Conservation (phyloP, 1,140 invertebrate genomes). For the Atta colombica region DNA sequence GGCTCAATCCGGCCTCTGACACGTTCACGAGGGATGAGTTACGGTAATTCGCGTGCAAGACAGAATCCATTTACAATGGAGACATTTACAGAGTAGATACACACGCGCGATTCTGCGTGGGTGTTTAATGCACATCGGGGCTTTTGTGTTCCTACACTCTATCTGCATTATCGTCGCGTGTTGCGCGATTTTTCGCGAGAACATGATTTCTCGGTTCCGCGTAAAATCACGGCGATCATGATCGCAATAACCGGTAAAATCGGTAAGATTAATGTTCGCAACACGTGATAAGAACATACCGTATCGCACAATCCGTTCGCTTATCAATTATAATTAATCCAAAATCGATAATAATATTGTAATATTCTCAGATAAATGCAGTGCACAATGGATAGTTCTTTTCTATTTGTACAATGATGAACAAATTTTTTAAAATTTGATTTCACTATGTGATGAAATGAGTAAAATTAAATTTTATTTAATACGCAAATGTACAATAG, state of each 20-base stretch:
- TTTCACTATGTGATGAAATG: neutral
- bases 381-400: neutral
- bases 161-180: slow-evolving; percentile 7
- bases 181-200: neutral
- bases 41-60: slow-evolving; percentile 74
- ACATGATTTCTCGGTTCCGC: slow-evolving; percentile 1
- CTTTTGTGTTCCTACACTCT: slow-evolving; percentile 19
- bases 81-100: slow-evolving; percentile 67
- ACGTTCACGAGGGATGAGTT: slow-evolving; percentile 70
- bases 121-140: slow-evolving; percentile 40
- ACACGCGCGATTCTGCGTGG: slow-evolving; percentile 25
- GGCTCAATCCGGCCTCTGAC: slow-evolving; percentile 70
- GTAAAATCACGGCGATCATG: slow-evolving; percentile 7
- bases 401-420: neutral
- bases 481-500: neutral
- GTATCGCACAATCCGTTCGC: neutral
- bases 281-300: neutral
- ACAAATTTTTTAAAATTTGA: neutral
- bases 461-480: neutral
- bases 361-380: neutral
- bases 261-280: slow-evolving; percentile 10
- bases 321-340: slow-evolving; percentile 33
- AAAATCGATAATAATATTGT: neutral
- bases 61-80: slow-evolving; percentile 74
- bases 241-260: slow-evolving; percentile 14